A percentile compares a stretch with the other conserved stretches of the same genome.
Evolutionary conservation across 1,140 invertebrate species (phyloP).

Genomic region (Trachymyrmex septentrionalis): DNA sequence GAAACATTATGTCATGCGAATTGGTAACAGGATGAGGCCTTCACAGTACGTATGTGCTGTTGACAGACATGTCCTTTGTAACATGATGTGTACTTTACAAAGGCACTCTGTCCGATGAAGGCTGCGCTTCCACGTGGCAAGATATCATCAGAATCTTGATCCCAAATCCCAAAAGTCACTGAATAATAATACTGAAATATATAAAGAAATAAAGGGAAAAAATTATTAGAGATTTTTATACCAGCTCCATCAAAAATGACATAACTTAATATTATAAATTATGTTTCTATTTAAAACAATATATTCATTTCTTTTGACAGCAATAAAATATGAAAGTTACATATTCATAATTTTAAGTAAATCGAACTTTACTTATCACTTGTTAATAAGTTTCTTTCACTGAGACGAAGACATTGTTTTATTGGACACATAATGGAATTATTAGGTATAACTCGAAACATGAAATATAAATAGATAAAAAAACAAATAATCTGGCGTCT

Average conservation of each 20-base stretch:
- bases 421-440: neutral
- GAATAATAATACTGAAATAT: neutral
- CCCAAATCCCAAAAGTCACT: slow-evolving; percentile 44
- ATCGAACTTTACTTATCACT: neutral
- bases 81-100: neutral
- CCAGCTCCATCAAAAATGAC: neutral
- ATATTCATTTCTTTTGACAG: neutral
- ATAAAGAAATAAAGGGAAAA: neutral
- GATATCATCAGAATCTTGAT: slow-evolving; percentile 82
- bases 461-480: neutral
- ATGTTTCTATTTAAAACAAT: neutral
- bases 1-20: slow-evolving; percentile 64
- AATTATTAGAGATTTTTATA: neutral
- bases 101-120: slow-evolving; percentile 55
- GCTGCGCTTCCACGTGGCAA: slow-evolving; percentile 86
- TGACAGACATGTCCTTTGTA: slow-evolving; percentile 5
- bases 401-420: neutral
- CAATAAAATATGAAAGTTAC: neutral
- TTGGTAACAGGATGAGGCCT: slow-evolving; percentile 51
- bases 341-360: neutral
- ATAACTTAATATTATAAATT: neutral
- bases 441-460: neutral
- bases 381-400: neutral
- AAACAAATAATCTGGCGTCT: neutral
- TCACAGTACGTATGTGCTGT: neutral